Percentiles rank a stretch among this genome's conserved stretches.
These are phyloP conservation scores for Napeogenes inachia DNA, from an alignment of 2,888 invertebrate species.

Conservation along the genomic window DNA sequence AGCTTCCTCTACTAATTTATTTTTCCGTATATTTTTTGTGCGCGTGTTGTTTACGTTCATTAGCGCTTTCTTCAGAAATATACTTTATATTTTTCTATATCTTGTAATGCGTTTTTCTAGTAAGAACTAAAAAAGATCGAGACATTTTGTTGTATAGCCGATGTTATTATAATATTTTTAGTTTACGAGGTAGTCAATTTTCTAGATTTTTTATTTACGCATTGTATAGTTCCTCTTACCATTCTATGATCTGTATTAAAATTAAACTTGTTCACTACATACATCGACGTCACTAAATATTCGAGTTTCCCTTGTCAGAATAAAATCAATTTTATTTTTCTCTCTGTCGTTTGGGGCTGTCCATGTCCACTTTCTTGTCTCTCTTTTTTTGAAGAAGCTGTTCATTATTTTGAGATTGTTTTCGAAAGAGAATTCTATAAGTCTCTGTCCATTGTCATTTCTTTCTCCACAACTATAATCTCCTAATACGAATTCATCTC, in stretches of 20 bases:
- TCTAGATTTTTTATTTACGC: constrained; percentile 1
- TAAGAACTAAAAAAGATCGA: too few relatives aligned
- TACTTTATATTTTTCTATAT: too few relatives aligned
- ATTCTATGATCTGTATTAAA: constrained; percentile 9
- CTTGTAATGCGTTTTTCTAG: too few relatives aligned
- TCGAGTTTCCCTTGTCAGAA: neutral
- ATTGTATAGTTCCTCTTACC: constrained; percentile 7
- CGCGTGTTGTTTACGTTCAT: too few relatives aligned
- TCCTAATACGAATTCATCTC: neutral
- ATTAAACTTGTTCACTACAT: constrained; percentile 5
- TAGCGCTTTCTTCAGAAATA: too few relatives aligned
- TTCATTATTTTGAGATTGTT: constrained; percentile 15
- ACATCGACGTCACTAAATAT: constrained; percentile 5
- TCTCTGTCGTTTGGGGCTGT: neutral
- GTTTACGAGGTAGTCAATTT: neutral
- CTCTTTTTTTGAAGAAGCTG: constrained; percentile 13
- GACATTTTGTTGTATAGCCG: too few relatives aligned
- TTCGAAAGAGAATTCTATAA: constrained; percentile 13
- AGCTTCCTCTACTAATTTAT: too few relatives aligned
- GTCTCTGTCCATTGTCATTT: constrained; percentile 15
- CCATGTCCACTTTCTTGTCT: too few relatives aligned
- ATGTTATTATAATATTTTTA: neutral
- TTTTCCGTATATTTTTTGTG: too few relatives aligned
- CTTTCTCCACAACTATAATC: constrained; percentile 3
- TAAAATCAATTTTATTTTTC: constrained; percentile 7